A percentile compares a stretch with the other conserved stretches of the same genome.
These are phyloP conservation scores for Rhodeus uyekii DNA, from an alignment of 2,797 vertebrate genomes.

Conservation along the genomic window DNA sequence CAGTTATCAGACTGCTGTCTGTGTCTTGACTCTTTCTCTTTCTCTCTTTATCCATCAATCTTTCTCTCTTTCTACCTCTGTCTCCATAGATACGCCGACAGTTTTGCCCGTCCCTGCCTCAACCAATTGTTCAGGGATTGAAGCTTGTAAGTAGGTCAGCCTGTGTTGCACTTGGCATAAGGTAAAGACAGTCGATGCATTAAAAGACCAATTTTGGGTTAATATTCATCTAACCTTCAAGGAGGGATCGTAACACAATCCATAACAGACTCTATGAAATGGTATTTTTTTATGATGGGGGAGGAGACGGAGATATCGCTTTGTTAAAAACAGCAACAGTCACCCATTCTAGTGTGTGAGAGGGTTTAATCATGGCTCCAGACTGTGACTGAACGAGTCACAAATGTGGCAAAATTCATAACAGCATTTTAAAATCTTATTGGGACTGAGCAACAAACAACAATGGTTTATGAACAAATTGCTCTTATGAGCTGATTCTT, in stretches of 20 bases:
- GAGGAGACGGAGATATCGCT: neutral
- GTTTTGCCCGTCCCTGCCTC: constrained; percentile 47
- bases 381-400: neutral
- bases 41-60: constrained; percentile 33
- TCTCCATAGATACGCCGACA: constrained; percentile 64
- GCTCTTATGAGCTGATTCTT: neutral
- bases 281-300: neutral
- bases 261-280: neutral
- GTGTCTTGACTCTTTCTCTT: constrained; percentile 27
- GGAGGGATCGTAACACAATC: neutral
- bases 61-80: constrained; percentile 20
- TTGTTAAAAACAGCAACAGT: neutral
- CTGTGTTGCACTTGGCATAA: constrained; percentile 43
- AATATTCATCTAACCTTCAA: constrained; percentile 29
- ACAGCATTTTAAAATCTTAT: neutral
- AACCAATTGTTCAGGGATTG: constrained; percentile 60
- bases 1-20: constrained; percentile 53
- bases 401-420: neutral
- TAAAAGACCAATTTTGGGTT: constrained; percentile 36
- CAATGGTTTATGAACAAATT: neutral
- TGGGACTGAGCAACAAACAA: neutral
- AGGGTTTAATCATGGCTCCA: neutral
- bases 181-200: constrained; percentile 37
- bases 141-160: constrained; percentile 62
- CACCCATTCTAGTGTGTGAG: neutral